phyloP scores from a whole-genome alignment of 2,113 vertebrate genomes.

The Ailuropoda melanoleuca region DNA sequence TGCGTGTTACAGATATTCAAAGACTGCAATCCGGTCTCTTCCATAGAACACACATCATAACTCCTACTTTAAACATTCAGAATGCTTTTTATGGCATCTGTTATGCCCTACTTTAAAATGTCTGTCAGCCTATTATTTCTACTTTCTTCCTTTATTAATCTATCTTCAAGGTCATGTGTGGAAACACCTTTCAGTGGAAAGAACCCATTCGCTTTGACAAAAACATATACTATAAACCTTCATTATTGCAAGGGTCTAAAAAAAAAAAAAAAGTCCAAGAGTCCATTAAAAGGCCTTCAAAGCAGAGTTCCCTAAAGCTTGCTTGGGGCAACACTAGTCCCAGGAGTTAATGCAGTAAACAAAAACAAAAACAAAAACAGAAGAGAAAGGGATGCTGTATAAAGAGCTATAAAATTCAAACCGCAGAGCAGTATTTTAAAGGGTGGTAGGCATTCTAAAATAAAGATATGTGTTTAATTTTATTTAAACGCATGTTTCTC shows the following conservation, averaged over 20 bases:
- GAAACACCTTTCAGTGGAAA: background rate
- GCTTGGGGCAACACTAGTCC: background rate
- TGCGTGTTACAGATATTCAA: constrained; percentile 57
- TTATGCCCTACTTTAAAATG: constrained; percentile 47
- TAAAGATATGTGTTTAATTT: background rate
- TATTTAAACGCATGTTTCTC: background rate
- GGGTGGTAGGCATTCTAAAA: background rate
- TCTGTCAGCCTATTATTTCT: constrained; percentile 52
- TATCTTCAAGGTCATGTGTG: constrained; percentile 23
- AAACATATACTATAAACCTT: constrained; percentile 8
- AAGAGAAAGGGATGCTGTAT: fast-evolving
- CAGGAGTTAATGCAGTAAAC: background rate
- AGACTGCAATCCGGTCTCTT: background rate
- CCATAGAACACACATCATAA: constrained; percentile 36
- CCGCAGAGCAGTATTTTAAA: background rate
- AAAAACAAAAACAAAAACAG: background rate
- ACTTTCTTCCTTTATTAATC: constrained; percentile 46
- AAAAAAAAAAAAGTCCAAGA: background rate
- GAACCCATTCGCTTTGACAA: background rate
- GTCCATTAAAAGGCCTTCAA: background rate
- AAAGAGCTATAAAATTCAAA: background rate
- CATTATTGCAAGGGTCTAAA: background rate
- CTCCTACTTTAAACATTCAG: constrained; percentile 43
- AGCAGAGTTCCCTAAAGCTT: background rate
- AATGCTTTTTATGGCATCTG: constrained; percentile 28